Percentiles rank a stretch among this genome's conserved stretches.
These are phyloP conservation scores for Sebastes miniatus DNA, from an alignment of 2,797 vertebrate species.

Conservation along the genomic window DNA sequence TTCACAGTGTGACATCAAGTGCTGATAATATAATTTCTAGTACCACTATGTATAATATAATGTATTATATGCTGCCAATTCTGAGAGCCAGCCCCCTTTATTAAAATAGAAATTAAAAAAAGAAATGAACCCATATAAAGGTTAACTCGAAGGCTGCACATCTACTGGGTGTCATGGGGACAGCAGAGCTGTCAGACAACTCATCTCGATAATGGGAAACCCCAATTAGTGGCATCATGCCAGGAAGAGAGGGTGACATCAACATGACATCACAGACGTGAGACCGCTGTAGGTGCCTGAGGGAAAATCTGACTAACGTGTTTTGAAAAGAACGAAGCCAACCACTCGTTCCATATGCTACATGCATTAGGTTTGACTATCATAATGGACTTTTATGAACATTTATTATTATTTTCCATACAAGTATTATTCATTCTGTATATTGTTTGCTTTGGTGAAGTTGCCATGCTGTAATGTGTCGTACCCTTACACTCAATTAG, in stretches of 20 bases:
- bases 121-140: slow-evolving; percentile 2
- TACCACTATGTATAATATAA: background rate
- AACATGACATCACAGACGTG: background rate
- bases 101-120: background rate
- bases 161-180: slow-evolving; percentile 13
- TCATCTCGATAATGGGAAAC: slow-evolving; percentile 42
- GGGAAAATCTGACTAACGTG: background rate
- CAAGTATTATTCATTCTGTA: background rate
- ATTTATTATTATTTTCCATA: background rate
- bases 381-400: background rate
- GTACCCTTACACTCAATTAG: background rate
- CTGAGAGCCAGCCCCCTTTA: background rate
- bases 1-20: background rate
- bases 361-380: background rate
- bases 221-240: slow-evolving; percentile 47
- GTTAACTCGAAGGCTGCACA: background rate
- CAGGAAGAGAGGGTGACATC: slow-evolving; percentile 13
- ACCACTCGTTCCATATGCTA: background rate
- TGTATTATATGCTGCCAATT: background rate
- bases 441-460: background rate
- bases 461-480: background rate
- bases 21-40: background rate
- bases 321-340: background rate
- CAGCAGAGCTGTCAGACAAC: slow-evolving; percentile 30
- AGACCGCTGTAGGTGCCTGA: slow-evolving; percentile 6